Base-by-base conservation (phyloP, 1,140 invertebrate species). In the Idris sp. region DNA sequence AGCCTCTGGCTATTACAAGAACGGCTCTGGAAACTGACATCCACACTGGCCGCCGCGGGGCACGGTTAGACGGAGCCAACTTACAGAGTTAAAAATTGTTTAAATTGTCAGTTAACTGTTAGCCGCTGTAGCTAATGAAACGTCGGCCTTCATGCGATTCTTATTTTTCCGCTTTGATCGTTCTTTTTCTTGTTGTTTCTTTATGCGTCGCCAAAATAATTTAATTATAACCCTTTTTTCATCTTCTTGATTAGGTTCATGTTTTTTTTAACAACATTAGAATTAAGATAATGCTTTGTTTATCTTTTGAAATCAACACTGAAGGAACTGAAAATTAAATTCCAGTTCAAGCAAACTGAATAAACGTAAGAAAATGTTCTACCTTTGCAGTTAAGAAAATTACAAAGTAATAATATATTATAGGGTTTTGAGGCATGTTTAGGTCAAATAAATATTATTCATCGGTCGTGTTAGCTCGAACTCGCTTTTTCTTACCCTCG, bases 41-140 rank as follows among this genome's bases (percentile, higher is more conserved):
- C 74, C 56, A 58, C 67, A 68, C 49, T 68, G 41, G 10, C 41
- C 61, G 74, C 74, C 62, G 61, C 67, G 48, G 61, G 74, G 38
- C 49, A 59, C 26, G 81, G 81, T 75, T 84, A 83, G 76, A 54
- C 75, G 59, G 61, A 68, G 33, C 58, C 36, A 79, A 82, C 69
- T 82, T 82, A 76, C 76, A 53, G 84, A 85, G 78, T 86, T 86
- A 86, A 85, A 85, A 86, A 86, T 85, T 86, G 84, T 82, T 85
- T 80, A 84, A 86, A 85, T 85, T 84, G 84, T 86, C 83, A 83
- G 80, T 84, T 86, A 84, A 86, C 83, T 82, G 81, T 82, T 82
- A 83, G 82, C 81, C 82, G 81, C 74, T 78, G 81, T 78, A 80
- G 82, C 80, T 85, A 86, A 86, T 86, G 82, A 84, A 86, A 83